phyloP scores from a whole-genome alignment of 2,113 vertebrate species.

The Sisor rabdophorus region DNA sequence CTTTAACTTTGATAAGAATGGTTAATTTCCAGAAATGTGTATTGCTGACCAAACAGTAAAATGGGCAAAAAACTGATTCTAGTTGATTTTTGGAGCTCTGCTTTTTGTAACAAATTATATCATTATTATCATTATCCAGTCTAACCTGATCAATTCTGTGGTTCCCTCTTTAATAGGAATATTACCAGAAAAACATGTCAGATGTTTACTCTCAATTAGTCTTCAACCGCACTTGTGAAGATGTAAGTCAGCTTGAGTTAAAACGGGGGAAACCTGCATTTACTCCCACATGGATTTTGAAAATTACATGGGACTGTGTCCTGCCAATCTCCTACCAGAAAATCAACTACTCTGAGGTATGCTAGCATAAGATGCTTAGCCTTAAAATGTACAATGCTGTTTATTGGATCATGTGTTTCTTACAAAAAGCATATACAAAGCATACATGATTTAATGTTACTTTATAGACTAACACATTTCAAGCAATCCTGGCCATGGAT shows the following conservation, averaged over 20 bases:
- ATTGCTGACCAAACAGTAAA: not conserved
- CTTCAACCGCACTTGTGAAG: conserved; percentile 68
- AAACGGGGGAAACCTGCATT: conserved; percentile 55
- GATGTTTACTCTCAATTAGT: conserved; percentile 70
- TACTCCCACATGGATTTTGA: conserved; percentile 72
- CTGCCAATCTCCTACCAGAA: conserved; percentile 71
- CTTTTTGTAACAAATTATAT: not conserved
- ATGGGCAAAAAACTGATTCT: not conserved
- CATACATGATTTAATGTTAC: not conserved
- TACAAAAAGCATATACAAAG: not conserved
- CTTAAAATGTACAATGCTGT: too few relatives aligned
- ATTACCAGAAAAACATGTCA: conserved; percentile 52
- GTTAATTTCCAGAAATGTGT: too few relatives aligned
- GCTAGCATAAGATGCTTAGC: not conserved
- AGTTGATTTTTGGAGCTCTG: not conserved
- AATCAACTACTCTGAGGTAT: conserved; percentile 69
- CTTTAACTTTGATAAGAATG: too few relatives aligned
- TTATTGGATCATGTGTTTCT: not conserved
- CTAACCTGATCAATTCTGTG: not conserved
- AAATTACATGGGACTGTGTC: conserved; percentile 76
- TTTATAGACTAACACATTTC: conserved; percentile 76
- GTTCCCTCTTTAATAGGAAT: conserved; percentile 56
- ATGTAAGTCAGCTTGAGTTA: conserved; percentile 65
- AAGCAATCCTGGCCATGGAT: conserved; percentile 75
- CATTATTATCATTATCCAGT: not conserved